Evolutionary conservation across 1,140 invertebrate species (phyloP), one percentile per base, ranked within the genome.

Genomic region (Drosophila sucinea): DNA sequence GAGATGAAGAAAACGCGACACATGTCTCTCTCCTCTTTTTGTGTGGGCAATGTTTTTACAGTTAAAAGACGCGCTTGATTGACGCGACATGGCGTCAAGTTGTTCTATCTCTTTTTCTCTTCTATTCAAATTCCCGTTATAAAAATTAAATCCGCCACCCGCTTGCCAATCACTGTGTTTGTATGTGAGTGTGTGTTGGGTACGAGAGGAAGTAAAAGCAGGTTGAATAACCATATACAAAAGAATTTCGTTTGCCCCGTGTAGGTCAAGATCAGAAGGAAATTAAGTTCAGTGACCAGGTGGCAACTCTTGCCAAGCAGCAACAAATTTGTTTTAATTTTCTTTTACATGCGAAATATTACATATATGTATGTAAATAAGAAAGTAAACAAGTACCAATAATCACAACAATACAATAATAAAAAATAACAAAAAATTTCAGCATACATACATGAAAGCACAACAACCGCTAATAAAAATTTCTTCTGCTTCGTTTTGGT

Each of bases 241-340:
- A 80, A 47, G 25, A 51, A 51, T 47, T 74, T 81, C 70, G 70
- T 38, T 38, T 57, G 73, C 56, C 56, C 56, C 71, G 74, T 87
- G 77, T 89, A 89, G 84, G 84, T 89, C 84, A 89, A 89, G 84
- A 89, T 89, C 84, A 83, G 33, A 68, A 60, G 63, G 57, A 67
- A 83, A 63, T 60, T 47, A 64, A 73, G 73, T 79, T 70, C 67
- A 61, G 54, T 70, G 70, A 77, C 69, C 66, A 77, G 64, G 71
- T 40, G 78, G 73, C 61, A 76, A 73, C 70, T 33, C 71, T 30
- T 30, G 27, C 32, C 6, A 51, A 51, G 23, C 25, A 51, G 23
- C 23, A 56, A 65, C 58, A 32, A 70, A 67, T 56, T 61, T 33
- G 57, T 40, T 27, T 30, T 35, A 62, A 62, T 63, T 58, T 58